Percentiles rank a stretch among this genome's conserved stretches.
Conservation (phyloP, 30 jellyfish, hydroid and myxozoan species). For the Aurelia coerulea region DNA sequence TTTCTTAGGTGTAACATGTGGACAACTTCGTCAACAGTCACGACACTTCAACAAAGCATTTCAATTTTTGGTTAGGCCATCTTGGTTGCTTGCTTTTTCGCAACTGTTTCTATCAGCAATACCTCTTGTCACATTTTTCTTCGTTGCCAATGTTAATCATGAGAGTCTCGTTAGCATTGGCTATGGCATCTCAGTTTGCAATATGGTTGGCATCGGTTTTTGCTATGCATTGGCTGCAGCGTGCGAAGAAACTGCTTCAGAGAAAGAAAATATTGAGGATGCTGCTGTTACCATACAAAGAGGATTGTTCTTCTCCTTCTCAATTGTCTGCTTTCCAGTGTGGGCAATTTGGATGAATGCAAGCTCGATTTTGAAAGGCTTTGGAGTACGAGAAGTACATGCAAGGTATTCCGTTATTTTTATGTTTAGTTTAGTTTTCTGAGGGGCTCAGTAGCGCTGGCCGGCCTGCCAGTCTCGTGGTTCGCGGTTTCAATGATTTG, state of each 20-base stretch:
- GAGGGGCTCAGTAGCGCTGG: too few species aligned
- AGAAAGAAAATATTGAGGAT: conserved; percentile 19
- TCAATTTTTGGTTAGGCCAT: conserved; percentile 51
- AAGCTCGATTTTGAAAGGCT: conserved; percentile 23
- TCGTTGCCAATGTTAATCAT: conserved; percentile 9
- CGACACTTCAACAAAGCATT: conserved; percentile 28
- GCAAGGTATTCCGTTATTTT: conserved; percentile 12
- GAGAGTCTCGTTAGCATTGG: conserved; percentile 29
- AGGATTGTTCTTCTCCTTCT: conserved; percentile 30
- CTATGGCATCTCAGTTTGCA: conserved; percentile 44
- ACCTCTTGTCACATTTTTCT: conserved; percentile 53
- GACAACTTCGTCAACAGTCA: conserved; percentile 28
- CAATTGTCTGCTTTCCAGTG: conserved; percentile 35
- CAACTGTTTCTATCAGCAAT: conserved; percentile 54
- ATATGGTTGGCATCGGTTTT: conserved; percentile 32
- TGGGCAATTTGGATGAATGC: conserved; percentile 72
- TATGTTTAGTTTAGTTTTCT: background rate
- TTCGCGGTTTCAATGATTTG: too few species aligned
- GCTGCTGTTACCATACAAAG: conserved; percentile 32
- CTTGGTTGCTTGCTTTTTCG: conserved; percentile 53
- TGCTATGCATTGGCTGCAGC: conserved; percentile 36
- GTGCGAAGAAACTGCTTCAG: conserved; percentile 35
- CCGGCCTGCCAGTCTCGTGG: too few species aligned
- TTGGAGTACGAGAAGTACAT: background rate
- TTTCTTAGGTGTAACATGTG: conserved; percentile 29